phyloP scores from a whole-genome alignment of 2,113 vertebrate species.

The Pandion haliaetus region DNA sequence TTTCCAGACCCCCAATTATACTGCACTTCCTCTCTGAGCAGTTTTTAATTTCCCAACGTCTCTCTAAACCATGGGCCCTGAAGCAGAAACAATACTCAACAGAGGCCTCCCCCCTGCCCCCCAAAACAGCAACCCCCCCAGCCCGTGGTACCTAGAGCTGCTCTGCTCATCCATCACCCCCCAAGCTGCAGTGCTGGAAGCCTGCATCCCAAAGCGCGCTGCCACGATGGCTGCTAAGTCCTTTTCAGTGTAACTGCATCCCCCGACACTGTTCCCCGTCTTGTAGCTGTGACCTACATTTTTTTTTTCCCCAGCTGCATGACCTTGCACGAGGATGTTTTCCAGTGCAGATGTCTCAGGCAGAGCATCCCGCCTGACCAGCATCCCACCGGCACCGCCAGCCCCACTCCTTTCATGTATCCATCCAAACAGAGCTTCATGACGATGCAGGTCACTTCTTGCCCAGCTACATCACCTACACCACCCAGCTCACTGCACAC shows the following conservation, averaged over 20 bases:
- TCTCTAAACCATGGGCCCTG: neutral
- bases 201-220: neutral
- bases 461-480: neutral
- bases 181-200: neutral
- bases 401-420: neutral
- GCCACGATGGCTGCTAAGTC: neutral
- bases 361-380: fast-evolving
- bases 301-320: neutral
- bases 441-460: neutral
- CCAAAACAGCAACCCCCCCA: neutral
- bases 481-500: neutral
- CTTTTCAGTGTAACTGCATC: conserved; percentile 17
- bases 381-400: neutral
- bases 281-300: conserved; percentile 57
- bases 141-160: neutral
- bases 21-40: neutral
- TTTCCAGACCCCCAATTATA: conserved; percentile 20
- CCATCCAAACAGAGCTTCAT: neutral
- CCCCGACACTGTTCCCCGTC: neutral
- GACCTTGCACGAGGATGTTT: conserved; percentile 26
- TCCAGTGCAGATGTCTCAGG: neutral
- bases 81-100: neutral
- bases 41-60: neutral
- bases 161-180: neutral
- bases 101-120: neutral